Percentiles rank a stretch among this genome's conserved stretches.
These are phyloP conservation scores for Heteropelma amictum DNA, from an alignment of 2,888 invertebrate species.

Conservation along the genomic window DNA sequence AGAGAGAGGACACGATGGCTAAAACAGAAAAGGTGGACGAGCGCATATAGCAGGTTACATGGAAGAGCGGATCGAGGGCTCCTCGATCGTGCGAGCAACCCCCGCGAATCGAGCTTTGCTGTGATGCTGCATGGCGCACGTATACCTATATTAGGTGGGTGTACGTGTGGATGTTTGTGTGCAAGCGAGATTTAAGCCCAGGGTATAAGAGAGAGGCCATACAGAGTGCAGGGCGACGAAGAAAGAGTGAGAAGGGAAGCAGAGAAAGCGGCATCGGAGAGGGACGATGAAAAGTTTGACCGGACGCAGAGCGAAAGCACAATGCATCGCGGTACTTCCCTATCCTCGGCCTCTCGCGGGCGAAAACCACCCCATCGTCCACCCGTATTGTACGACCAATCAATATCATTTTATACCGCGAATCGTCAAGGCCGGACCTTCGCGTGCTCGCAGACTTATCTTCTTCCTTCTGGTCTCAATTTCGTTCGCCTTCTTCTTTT, in stretches of 20 bases:
- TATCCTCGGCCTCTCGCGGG: constrained; percentile 58
- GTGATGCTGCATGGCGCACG: neutral
- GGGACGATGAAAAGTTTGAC: constrained; percentile 70
- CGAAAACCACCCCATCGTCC: constrained; percentile 71
- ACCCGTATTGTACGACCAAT: constrained; percentile 74
- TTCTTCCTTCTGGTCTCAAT: constrained; percentile 5
- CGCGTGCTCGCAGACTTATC: neutral
- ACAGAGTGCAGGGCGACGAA: constrained; percentile 10
- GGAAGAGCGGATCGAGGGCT: constrained; percentile 49
- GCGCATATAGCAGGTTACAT: constrained; percentile 46
- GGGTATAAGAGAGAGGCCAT: constrained; percentile 29
- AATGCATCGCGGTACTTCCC: constrained; percentile 72
- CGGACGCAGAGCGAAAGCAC: constrained; percentile 65
- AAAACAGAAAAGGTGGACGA: constrained; percentile 53
- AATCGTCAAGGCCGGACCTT: constrained; percentile 64
- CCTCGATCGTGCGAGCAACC: constrained; percentile 42
- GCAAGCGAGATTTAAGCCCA: constrained; percentile 29
- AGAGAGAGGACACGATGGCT: constrained; percentile 2
- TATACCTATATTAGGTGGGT: neutral
- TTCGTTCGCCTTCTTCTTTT: neutral
- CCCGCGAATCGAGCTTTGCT: constrained; percentile 35
- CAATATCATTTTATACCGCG: constrained; percentile 74
- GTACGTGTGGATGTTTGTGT: neutral
- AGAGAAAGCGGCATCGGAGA: constrained; percentile 55
- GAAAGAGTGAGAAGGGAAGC: constrained; percentile 40